These are phyloP conservation scores for Tinamus guttatus DNA, from an alignment of 2,113 vertebrate species.

Conservation along the genomic window DNA sequence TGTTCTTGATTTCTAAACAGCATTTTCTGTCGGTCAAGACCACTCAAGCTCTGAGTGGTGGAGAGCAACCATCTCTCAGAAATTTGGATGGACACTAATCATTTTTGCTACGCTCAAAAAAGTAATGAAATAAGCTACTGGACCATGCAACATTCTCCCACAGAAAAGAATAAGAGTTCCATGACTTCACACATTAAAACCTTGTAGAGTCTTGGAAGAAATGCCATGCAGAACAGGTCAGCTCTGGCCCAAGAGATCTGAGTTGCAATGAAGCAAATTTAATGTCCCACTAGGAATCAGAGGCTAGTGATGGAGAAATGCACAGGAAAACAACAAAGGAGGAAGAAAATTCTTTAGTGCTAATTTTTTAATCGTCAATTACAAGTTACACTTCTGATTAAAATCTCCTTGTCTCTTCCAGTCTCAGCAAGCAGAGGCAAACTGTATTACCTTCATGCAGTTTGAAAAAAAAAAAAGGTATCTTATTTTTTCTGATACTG, in stretches of 20 bases:
- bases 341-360: conserved; percentile 43
- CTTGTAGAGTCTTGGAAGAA: background rate
- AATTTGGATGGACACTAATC: background rate
- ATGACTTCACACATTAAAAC: background rate
- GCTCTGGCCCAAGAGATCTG: background rate
- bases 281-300: conserved; percentile 17
- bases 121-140: background rate
- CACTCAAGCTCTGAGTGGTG: background rate
- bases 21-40: background rate
- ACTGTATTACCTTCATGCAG: background rate
- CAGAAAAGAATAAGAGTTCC: background rate
- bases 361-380: conserved; percentile 40
- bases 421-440: background rate
- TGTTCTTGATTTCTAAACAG: background rate
- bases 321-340: conserved; percentile 21
- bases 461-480: background rate
- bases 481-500: background rate
- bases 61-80: background rate
- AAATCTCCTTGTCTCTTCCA: background rate
- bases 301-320: background rate
- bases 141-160: background rate
- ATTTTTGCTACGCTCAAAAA: background rate
- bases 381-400: background rate
- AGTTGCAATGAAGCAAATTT: conserved; percentile 12
- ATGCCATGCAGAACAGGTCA: background rate